Conservation (phyloP, 1,140 invertebrate species). For the Dendrolimus punctatus region DNA sequence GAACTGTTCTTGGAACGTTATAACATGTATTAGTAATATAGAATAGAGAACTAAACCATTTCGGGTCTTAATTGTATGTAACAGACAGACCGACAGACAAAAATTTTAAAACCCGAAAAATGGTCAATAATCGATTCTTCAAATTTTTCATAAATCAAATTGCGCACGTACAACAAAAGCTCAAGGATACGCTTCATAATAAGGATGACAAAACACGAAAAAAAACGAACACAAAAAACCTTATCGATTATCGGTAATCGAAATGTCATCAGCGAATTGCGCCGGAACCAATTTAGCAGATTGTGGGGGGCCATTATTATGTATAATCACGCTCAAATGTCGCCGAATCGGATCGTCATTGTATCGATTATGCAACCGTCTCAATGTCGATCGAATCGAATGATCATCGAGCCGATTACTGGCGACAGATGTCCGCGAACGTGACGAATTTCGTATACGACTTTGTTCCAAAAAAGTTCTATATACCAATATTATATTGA, state of each 20-base stretch:
- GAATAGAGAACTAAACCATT: no score
- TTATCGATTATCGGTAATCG: constrained; percentile 28
- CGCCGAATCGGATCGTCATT: constrained; percentile 59
- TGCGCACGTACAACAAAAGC: neutral
- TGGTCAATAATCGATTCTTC: no score
- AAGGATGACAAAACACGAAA: constrained; percentile 4
- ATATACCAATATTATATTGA: constrained; percentile 12
- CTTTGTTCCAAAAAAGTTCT: constrained; percentile 23
- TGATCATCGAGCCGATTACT: constrained; percentile 56
- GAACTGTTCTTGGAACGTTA: no score
- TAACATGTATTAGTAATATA: no score
- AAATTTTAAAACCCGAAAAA: no score
- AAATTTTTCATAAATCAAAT: neutral
- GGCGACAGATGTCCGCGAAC: constrained; percentile 65
- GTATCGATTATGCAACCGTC: constrained; percentile 56
- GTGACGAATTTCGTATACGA: constrained; percentile 66
- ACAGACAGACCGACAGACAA: no score
- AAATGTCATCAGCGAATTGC: constrained; percentile 39
- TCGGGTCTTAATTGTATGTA: no score
- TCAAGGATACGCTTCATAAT: neutral
- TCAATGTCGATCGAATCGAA: constrained; percentile 38
- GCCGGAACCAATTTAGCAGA: constrained; percentile 35
- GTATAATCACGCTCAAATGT: constrained; percentile 46
- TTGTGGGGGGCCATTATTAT: constrained; percentile 35
- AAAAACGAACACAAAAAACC: constrained; percentile 12